Evolutionary conservation across 1,140 invertebrate genomes (phyloP), one percentile per base, ranked within the genome.

Genomic region (Drosophila nikananu): DNA sequence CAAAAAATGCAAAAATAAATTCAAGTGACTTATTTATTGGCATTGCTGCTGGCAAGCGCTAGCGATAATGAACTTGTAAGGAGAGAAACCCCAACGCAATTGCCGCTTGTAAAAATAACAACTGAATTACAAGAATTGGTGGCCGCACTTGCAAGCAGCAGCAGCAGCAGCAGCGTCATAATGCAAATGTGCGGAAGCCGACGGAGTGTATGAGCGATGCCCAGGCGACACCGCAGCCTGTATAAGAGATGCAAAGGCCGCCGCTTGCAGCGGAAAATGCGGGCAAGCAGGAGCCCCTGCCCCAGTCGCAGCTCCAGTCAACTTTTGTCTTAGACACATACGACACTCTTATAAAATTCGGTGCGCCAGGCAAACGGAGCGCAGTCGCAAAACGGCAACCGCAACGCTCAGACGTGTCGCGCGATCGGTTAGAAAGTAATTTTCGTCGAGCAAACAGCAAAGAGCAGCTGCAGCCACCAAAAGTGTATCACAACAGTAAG

Each of bases 341-440:
- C 52, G 46, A 74, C 51, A 75, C 86, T 89, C 86, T 89, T 86
- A 89, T 89, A 89, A 89, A 89, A 68, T 89, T 86, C 74, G 79
- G 59, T 91, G 81, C 57, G 81, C 46, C 49, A 76, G 78, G 63
- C 81, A 70, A 65, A 59, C 68, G 66, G 71, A 80, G 58, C 79
- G 81, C 82, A 89, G 86, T 89, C 81, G 86, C 67, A 77, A 76
- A 76, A 60, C 81, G 59, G 74, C 86, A 86, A 84, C 57, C 66
- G 64, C 64, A 80, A 49, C 57, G 86, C 79, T 78, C 71, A 71
- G 86, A 80, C 86, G 81, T 87, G 86, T 87, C 84, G 84, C 72
- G 77, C 51, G 60, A 86, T 41, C 60, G 61, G 57, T 44, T 27
- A 52, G 75, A 72, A 58, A 55, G 23, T 60, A 55, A 63, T 23